Base-by-base conservation (phyloP, 2,113 vertebrate species). In the Tachuris rubrigastra region DNA sequence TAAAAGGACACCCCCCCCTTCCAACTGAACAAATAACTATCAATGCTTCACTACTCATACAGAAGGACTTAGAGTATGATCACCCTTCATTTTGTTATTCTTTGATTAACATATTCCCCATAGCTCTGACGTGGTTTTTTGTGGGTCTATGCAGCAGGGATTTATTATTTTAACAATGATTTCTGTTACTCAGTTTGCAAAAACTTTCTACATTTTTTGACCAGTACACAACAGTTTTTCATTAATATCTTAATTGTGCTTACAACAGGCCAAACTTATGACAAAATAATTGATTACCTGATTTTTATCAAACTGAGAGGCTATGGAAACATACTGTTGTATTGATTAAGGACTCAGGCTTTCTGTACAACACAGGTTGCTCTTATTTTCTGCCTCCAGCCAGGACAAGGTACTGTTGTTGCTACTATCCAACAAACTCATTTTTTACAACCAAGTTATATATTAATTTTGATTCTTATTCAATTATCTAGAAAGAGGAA, bases 331-430 rank as follows among this genome's bases (percentile, higher is more conserved):
- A 80, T 68, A 86, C 53, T 67, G 44, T 59, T 44, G 0, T 71
- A 95, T 94, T 93, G 87, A 96, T 93, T 94, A 95, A 95, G 60
- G 63, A 58, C 66, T 93, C 82, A 46, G 14, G 16, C 56, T 81
- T 96, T 95, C 44, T 91, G 33, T 76, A 62, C 59, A 79, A 83
- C 20, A 68, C 7, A 81, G 28, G 44, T 77, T 95, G 68, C 50
- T 95, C 75, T 12, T 42, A 56, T 69, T 79, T 89, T 49, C 92
- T 74, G 50, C 49, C 62, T 59, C 33, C 71, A 82, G 59, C 53
- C 87, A 60, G 23, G 39, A 67, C 28, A 92, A 95, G 47, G 9
- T 12, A 11, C 24, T 37, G 67, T 62, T 76, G 21, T 53, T 22
- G 4, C 25, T 49, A 76, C 30, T 24, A 37, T 27, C 31, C 25